A percentile compares a stretch with the other conserved stretches of the same genome.
Evolutionary conservation across 2,113 vertebrate species (phyloP).

Genomic region (Gopherus flavomarginatus): DNA sequence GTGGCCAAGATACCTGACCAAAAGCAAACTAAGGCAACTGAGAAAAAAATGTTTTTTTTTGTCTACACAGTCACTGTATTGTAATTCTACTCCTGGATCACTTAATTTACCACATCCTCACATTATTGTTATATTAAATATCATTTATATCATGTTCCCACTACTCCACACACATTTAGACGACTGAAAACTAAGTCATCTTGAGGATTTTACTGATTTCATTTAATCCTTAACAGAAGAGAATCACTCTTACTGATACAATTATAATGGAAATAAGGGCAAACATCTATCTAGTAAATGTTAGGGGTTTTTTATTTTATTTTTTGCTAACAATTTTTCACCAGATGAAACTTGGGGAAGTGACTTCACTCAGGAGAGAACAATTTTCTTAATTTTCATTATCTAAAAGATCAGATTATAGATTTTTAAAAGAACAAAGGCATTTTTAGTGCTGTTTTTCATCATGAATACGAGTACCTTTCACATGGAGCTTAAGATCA

Average conservation of each 20-base stretch:
- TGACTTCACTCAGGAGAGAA: not conserved
- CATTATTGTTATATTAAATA: not conserved
- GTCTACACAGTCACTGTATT: not conserved
- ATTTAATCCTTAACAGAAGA: not conserved
- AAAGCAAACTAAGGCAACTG: not conserved
- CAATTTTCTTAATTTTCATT: not conserved
- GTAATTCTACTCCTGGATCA: not conserved
- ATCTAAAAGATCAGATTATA: not conserved
- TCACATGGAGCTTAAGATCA: not conserved
- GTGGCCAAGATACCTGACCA: not conserved
- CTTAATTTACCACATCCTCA: not conserved
- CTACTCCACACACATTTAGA: not conserved
- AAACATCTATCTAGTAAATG: not conserved
- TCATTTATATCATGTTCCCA: not conserved
- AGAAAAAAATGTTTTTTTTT: not conserved
- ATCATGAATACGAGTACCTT: not conserved
- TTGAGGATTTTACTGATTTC: not conserved
- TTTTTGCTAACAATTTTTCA: not conserved
- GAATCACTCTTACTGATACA: not conserved
- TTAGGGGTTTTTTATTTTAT: not conserved
- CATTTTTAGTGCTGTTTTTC: not conserved
- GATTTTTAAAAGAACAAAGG: not conserved
- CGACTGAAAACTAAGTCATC: not conserved
- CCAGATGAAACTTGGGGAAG: not conserved
- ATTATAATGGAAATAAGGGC: not conserved